phyloP scores from a whole-genome alignment of 1,140 invertebrate species.

The Leptinotarsa undecemlineata region DNA sequence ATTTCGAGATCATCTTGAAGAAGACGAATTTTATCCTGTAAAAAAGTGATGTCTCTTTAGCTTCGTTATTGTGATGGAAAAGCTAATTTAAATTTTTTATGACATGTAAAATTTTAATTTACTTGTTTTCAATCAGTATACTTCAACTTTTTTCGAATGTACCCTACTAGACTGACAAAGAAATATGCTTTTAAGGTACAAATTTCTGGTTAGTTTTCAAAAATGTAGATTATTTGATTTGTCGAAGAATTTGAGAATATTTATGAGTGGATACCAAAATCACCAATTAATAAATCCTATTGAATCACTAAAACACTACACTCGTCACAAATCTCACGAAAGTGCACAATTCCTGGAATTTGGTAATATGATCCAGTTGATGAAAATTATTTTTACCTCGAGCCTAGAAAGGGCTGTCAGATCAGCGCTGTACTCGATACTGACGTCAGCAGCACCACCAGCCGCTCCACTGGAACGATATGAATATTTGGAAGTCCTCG shows the following conservation, averaged over 20 bases:
- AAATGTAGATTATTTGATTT: too few species aligned
- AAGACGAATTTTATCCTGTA: slow-evolving; percentile 97
- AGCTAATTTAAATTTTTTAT: too few species aligned
- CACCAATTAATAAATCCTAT: background rate
- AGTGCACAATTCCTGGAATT: slow-evolving; percentile 17
- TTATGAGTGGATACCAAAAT: background rate
- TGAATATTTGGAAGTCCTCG: slow-evolving; percentile 86
- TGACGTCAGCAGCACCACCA: slow-evolving; percentile 80
- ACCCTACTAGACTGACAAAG: too few species aligned
- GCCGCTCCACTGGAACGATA: slow-evolving; percentile 81
- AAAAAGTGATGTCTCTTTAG: slow-evolving; percentile 45
- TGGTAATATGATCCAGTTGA: slow-evolving; percentile 18
- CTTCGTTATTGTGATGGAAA: too few species aligned
- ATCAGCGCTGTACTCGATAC: slow-evolving; percentile 91
- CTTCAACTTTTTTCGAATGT: too few species aligned
- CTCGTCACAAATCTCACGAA: slow-evolving; percentile 18
- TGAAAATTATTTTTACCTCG: slow-evolving; percentile 70
- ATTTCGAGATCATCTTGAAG: slow-evolving; percentile 96
- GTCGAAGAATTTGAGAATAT: too few species aligned
- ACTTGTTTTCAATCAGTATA: too few species aligned
- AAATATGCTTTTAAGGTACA: too few species aligned
- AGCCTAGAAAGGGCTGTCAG: slow-evolving; percentile 88
- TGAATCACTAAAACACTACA: slow-evolving; percentile 24
- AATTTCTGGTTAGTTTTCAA: too few species aligned
- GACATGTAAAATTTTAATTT: too few species aligned